Conservation (phyloP, 2,888 invertebrate genomes). For the Ormyrus nitidulus region DNA sequence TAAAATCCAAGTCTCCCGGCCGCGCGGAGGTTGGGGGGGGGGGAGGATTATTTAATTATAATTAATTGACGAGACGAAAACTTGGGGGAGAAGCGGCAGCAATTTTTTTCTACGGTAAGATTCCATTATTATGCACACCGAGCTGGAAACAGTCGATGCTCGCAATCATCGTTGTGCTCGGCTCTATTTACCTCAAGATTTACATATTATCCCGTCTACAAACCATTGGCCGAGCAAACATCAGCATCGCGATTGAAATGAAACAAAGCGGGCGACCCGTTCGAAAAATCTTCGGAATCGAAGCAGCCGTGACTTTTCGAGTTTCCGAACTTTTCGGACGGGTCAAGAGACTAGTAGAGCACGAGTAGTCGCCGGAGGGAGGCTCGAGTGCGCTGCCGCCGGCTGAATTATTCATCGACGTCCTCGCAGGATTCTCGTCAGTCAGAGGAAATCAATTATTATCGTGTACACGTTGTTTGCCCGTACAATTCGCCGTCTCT, state of each 20-base stretch:
- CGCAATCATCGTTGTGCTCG: no score
- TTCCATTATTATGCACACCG: neutral
- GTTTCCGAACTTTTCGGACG: no score
- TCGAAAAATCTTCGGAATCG: no score
- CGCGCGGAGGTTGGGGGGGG: neutral
- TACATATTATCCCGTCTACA: no score
- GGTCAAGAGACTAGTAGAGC: neutral
- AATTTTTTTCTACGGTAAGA: slow-evolving; percentile 2
- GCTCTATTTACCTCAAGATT: no score
- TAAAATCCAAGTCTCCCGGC: slow-evolving; percentile 8
- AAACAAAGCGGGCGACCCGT: no score
- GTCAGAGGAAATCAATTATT: slow-evolving; percentile 51
- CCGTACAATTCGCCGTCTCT: slow-evolving; percentile 40
- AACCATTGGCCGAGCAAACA: no score
- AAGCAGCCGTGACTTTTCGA: no score
- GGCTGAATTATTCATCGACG: slow-evolving; percentile 48
- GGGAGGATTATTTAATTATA: slow-evolving; percentile 41
- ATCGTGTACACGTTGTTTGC: slow-evolving; percentile 44
- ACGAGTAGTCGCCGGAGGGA: neutral
- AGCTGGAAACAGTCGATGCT: no score
- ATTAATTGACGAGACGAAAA: slow-evolving; percentile 35
- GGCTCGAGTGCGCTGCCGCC: neutral
- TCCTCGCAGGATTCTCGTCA: slow-evolving; percentile 21
- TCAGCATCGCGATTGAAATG: no score
- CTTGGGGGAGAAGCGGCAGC: neutral